Base-by-base conservation (phyloP, 1,140 invertebrate genomes). In the Mylabris phalerata region DNA sequence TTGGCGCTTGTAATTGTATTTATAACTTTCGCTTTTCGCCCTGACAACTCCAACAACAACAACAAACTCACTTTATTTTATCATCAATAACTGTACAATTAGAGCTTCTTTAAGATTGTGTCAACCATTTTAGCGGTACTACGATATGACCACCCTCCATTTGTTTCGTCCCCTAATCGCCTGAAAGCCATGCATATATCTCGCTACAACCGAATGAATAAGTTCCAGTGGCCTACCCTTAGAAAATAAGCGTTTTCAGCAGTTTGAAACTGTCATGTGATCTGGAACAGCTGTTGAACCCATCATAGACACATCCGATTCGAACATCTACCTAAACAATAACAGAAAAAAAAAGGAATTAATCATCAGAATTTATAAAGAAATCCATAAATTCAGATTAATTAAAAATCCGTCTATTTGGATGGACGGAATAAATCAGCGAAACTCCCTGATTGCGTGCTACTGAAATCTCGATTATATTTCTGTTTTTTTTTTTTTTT, bases 221-320 rank as follows among this genome's bases (percentile, higher is more conserved):
- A 48, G 38, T 48, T 48, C 32, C 32, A 32, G 19, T 19, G 19
- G 4, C 32, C 32, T 32, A 32, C 32, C 4, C 32, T 5, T 7
- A 7, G 7, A 32, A 32, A 32, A 32, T 7, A 32, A 32, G 32
- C 32, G 7, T 2, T 32, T 5, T 58, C 44, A 49, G 46, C 49
- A 59, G 11, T 41, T 42, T 25, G 27, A 50, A 50, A 46, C 3
- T 52, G 49, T 59, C 57, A 59, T 49, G 57, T 59, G 57, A 59
- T 38, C 11, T 9, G 9, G 9, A 43, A 46, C 57, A 59, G 57
- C 57, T 59, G 57, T 54, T 59, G 44, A 24, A 19, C 43, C 26
- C 57, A 43, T 59, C 57, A 59, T 43, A 50, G 13, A 42, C 41
- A 42, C 41, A n/a, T 32, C 4, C 32, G 7, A 4, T 7, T 32